phyloP scores from a whole-genome alignment of 2,797 vertebrate species.

The Chiroxiphia lanceolata region DNA sequence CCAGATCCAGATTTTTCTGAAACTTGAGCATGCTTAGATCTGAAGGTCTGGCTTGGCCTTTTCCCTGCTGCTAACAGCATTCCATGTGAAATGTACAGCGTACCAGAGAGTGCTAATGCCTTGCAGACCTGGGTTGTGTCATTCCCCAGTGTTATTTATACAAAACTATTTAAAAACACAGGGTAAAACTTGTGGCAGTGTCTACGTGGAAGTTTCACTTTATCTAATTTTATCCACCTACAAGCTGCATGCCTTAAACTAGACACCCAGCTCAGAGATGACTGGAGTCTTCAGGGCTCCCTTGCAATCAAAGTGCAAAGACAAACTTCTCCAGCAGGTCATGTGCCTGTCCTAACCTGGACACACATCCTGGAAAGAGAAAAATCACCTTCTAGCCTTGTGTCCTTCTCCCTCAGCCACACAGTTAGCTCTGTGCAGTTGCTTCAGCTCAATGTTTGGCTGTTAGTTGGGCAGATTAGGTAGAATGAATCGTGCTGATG shows the following conservation, averaged over 20 bases:
- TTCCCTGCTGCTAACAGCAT: slow-evolving; percentile 1
- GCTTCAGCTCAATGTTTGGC: not conserved
- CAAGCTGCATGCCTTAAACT: not conserved
- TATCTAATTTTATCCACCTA: not conserved
- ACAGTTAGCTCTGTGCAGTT: not conserved
- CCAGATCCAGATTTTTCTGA: slow-evolving; percentile 12
- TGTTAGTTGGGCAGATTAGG: not conserved
- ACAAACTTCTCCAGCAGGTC: not conserved
- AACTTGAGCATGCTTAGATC: not conserved
- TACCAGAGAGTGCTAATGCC: not conserved
- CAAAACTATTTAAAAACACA: slow-evolving; percentile 32
- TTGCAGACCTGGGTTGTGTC: slow-evolving; percentile 30
- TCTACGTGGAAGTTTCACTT: not conserved
- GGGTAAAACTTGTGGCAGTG: not conserved
- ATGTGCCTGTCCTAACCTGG: not conserved
- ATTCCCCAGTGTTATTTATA: not conserved
- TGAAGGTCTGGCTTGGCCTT: not conserved
- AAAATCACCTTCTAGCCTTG: not conserved
- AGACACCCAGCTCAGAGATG: not conserved
- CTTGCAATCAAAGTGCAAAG: not conserved
- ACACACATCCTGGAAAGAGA: not conserved
- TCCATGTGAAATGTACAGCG: not conserved
- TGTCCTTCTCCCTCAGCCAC: not conserved
- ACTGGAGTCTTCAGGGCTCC: not conserved
- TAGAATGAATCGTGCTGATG: not conserved